Conservation (phyloP, 2,888 invertebrate species). For the Molorchus minor region DNA sequence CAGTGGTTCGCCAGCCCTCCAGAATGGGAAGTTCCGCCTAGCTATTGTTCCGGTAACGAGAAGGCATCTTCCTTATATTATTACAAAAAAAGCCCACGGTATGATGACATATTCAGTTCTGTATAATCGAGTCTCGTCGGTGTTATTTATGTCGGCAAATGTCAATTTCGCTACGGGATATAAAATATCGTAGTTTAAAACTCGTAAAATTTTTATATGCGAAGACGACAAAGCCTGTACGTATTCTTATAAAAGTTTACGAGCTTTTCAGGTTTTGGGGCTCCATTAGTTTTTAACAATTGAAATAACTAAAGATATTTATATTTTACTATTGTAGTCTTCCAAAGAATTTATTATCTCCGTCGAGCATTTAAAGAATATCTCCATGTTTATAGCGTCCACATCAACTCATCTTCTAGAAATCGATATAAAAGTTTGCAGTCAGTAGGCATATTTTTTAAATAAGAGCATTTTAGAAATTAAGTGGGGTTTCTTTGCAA, state of each 20-base stretch:
- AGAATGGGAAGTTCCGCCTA: constrained; percentile 28
- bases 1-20: constrained; percentile 8
- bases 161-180: constrained; percentile 15
- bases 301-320: no score
- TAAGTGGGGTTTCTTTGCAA: no score
- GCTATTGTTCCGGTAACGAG: constrained; percentile 31
- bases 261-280: background rate
- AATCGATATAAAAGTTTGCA: no score
- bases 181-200: constrained; percentile 19
- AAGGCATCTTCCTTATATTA: constrained; percentile 31
- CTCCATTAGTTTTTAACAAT: no score
- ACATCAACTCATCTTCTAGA: no score
- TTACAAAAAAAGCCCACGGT: constrained; percentile 28
- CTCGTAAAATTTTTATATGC: constrained; percentile 10
- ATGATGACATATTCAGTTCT: constrained; percentile 30
- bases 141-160: constrained; percentile 21
- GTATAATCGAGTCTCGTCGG: constrained; percentile 1
- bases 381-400: no score
- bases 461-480: no score
- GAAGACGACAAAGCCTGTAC: constrained; percentile 3
- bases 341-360: no score
- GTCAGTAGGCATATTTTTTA: no score
- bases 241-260: background rate
- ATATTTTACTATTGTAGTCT: no score
- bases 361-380: no score